Evolutionary conservation across 2,797 vertebrate species (phyloP), one percentile per base, ranked within the genome.

Genomic region (Myotis daubentonii): DNA sequence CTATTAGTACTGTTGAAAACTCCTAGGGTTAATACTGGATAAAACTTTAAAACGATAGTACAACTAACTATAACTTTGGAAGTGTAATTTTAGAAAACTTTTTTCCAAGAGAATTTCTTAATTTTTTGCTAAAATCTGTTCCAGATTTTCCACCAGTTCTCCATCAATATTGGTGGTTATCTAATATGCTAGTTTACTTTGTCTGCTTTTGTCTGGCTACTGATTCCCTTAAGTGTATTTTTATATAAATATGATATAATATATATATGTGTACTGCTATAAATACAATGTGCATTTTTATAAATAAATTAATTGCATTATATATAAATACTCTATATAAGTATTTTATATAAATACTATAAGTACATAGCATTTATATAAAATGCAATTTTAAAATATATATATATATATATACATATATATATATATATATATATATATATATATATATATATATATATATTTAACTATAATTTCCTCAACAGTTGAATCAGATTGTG

Each of bases 21-120:
- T 78, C 20, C 70, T 95, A 93, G 9, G 13, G 41, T 82, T 95
- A 95, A 94, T 81, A 96, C 75, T 97, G 89, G 75, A 88, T 94
- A 96, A 95, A 93, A 94, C 16, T 85, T 96, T 25, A 82, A 92
- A 92, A 60, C 12, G 10, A 88, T 60, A 94, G 60, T 60, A 94
- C 19, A 41, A 95, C 33, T 75, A 93, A 72, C 25, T 86, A 4
- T 84, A 62, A 88, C 20, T 82, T 94, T 94, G 70, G 92, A 93
- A 90, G 30, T 80, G 25, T 88, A 91, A 72, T 10, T 86, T 93
- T 62, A 75, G n/a, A 87, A 93, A 97, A 91, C 12, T 81, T 94
- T 38, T 95, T 89, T 75, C 53, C 38, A 95, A 96, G 84, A 93
- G 91, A 25, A 91, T 41, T 60, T 60, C 57, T 60, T 60, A 60